Evolutionary conservation across 2,797 vertebrate genomes (phyloP).

Genomic region (Cynodonichthys magdalenae): DNA sequence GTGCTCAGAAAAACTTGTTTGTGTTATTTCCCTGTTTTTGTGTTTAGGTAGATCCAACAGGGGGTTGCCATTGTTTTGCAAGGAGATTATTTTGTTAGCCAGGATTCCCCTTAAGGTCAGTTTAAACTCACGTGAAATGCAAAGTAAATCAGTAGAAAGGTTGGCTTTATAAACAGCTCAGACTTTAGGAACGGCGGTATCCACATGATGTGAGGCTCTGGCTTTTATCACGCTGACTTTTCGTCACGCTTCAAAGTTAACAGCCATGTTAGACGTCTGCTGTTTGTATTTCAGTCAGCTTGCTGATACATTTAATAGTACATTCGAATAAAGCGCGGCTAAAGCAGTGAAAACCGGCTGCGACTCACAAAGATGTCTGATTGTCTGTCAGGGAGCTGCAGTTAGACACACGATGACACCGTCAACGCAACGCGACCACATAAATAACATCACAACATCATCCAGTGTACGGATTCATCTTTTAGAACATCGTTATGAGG

Average conservation of each 20-base stretch:
- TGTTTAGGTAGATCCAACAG: constrained; percentile 32
- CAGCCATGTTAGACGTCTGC: constrained; percentile 36
- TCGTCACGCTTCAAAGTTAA: constrained; percentile 11
- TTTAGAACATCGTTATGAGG: constrained; percentile 64
- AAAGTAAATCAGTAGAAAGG: constrained; percentile 17
- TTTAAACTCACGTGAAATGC: constrained; percentile 29
- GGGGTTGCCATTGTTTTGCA: constrained; percentile 49
- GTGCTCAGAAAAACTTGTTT: constrained; percentile 75
- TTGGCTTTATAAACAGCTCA: constrained; percentile 18
- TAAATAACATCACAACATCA: constrained; percentile 77
- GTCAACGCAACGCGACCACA: constrained; percentile 70
- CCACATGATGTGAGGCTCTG: constrained; percentile 50
- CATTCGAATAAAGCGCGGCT: constrained; percentile 69
- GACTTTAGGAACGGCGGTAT: constrained; percentile 26
- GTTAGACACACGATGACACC: constrained; percentile 66
- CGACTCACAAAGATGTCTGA: constrained; percentile 71
- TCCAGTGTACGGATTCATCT: constrained; percentile 75
- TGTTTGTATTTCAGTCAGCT: constrained; percentile 7
- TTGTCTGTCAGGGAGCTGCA: constrained; percentile 74
- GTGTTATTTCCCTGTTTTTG: constrained; percentile 45
- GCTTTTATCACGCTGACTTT: constrained; percentile 42
- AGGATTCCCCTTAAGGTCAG: constrained; percentile 52
- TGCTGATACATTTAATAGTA: constrained; percentile 6
- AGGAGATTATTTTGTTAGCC: constrained; percentile 31
- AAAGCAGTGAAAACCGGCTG: constrained; percentile 55